Base-by-base conservation (phyloP, 2,113 vertebrate genomes). In the Hylia prasina region DNA sequence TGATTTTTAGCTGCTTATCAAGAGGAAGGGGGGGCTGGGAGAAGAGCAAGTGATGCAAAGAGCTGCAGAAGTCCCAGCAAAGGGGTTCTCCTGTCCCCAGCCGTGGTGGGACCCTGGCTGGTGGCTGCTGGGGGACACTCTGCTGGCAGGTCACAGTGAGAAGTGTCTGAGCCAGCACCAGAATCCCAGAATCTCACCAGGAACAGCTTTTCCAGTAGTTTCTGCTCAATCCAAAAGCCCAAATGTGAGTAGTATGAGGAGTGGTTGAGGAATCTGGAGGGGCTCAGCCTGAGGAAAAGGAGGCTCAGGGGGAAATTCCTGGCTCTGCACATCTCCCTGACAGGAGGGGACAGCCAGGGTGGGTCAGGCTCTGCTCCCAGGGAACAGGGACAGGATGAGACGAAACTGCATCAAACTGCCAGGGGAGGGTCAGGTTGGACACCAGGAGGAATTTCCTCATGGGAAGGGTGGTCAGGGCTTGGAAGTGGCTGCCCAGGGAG, bases 1-100 rank as follows among this genome's bases (percentile, higher is more conserved):
- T 80, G 96, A 97, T 91, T 92, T 82, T 79, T 82, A 93, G 94
- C 81, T 96, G 94, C 94, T 92, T 44, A 48, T 84, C 85, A 90
- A 63, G 91, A 72, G 84, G 20, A 56, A 66, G 60, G 31, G 3
- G 15, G 47, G 15, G 44, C 11, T 54, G 53, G 53, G 53, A 33
- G 30, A 2, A 40, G 47, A 85, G 13, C 20, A 33, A 76, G 68
- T 9, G 61, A 28, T 50, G 72, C 57, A 82, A 72, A 83, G 82
- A 87, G 51, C 64, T 22, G 20, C 76, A 45, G 70, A 24, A 72
- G 30, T 21, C 19, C 13, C 5, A 28, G 64, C 0, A 6, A 28
- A 0, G 14, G 42, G n/a, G 15, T 21, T 75, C 27, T 77, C 8
- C 44, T 20, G 61, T 37, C 42, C 56, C 48, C 1, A 11, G 28